Base-by-base conservation (phyloP, 1,140 invertebrate genomes). In the Brachionus sp. region DNA sequence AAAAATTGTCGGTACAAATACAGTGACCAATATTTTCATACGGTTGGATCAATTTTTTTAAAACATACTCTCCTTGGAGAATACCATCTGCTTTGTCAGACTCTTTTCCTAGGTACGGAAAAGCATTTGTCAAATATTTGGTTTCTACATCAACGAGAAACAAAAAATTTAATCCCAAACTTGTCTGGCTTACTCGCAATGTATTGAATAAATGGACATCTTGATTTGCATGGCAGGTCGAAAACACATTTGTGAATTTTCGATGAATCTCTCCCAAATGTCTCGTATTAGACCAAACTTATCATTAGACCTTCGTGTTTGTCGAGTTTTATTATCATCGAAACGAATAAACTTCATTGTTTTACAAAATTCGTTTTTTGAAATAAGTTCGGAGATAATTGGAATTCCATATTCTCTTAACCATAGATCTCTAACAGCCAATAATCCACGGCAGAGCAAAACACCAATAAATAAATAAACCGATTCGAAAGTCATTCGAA, bases 251-350 rank as follows among this genome's bases (percentile, higher is more conserved):
- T 68, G 78, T 16, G 77, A 66, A 77, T 85, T 84, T 68, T 83
- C n/a, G 19, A 84, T 83, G 42, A 84, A 85, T 46, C 16, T 50
- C 3, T 83, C 70, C 83, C 78, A 85, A 37, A 84, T 29, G 68
- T 84, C 80, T 13, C 83, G 50, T 44, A 82, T 66, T 1, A 84
- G 12, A 75, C 37, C 50, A 80, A 84, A 84, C 46, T 82, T 84
- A 33, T 84, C 84, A 12, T 62, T 84, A 46, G 33, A 1, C 0
- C 64, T 37, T 44, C 57, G 1, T 1, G 44, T 16, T 33, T 5
- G 13, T 78, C 70, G 53, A 2, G 64, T 42, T 46, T 50, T n/a
- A 35, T 84, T 84, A 19, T 35, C n/a, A 70, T 84, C 83, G 77
- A 84, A 84, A 9, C 57, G 33, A 10, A 84, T 7, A 46, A 68